These are phyloP conservation scores for Lytechinus variegatus DNA, from an alignment of 35 echinoderm and acorn worm species.

Conservation along the genomic window DNA sequence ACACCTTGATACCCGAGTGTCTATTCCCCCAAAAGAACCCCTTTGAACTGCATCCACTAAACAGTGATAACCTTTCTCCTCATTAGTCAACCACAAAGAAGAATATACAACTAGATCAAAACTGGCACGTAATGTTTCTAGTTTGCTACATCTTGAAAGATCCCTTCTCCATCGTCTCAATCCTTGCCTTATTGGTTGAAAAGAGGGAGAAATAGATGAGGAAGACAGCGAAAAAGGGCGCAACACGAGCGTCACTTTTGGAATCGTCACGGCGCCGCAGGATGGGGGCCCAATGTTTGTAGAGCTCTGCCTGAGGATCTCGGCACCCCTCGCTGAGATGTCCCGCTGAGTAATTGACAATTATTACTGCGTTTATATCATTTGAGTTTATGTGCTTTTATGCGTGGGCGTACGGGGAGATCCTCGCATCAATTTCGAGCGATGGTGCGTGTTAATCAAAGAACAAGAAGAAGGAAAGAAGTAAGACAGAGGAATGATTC, in stretches of 20 bases:
- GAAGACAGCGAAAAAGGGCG: not conserved
- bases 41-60: not conserved
- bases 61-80: not conserved
- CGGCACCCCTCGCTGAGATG: not conserved
- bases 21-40: not conserved
- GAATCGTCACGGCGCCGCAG: not conserved
- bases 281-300: constrained; percentile 26
- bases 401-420: not conserved
- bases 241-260: not conserved
- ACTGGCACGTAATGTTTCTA: not conserved
- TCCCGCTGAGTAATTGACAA: constrained; percentile 37
- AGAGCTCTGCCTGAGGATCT: not conserved
- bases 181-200: not conserved
- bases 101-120: not conserved
- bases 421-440: not conserved
- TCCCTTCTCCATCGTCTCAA: not conserved
- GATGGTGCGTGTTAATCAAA: not conserved
- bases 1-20: not conserved
- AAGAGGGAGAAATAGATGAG: not conserved
- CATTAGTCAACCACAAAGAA: not conserved
- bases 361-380: constrained; percentile 43
- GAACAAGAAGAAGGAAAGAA: not conserved
- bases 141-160: not conserved
- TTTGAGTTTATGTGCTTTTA: not conserved
- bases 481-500: not conserved